Evolutionary conservation across 2,113 vertebrate species (phyloP).

Genomic region (Ciconia stormi): DNA sequence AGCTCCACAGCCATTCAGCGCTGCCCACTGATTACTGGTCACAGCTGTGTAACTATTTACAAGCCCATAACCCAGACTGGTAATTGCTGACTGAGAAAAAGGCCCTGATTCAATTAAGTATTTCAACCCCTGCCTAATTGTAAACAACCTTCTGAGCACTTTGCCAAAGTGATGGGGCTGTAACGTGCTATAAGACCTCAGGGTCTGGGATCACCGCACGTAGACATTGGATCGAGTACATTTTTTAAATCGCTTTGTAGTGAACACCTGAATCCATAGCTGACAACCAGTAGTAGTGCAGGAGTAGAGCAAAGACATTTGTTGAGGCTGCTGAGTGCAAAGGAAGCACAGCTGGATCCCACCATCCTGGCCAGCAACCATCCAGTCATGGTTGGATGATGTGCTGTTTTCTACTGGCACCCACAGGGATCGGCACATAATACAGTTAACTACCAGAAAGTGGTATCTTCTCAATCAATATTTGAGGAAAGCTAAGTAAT

Average conservation of each 20-base stretch:
- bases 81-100: neutral
- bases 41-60: neutral
- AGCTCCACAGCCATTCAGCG: neutral
- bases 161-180: neutral
- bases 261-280: neutral
- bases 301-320: rapidly evolving
- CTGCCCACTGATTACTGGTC: neutral
- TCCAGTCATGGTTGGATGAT: neutral
- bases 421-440: neutral
- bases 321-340: neutral
- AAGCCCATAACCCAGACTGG: neutral
- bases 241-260: neutral
- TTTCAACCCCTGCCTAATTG: neutral
- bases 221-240: rapidly evolving
- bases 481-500: neutral
- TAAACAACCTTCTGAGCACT: neutral
- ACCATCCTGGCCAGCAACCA: no score
- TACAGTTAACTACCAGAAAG: neutral
- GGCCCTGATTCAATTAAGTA: neutral
- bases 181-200: rapidly evolving
- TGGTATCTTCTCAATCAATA: neutral
- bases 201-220: neutral
- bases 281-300: neutral
- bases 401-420: neutral
- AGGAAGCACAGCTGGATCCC: neutral